Evolutionary conservation across 2,888 invertebrate species (phyloP).

Genomic region (Timandra comae): DNA sequence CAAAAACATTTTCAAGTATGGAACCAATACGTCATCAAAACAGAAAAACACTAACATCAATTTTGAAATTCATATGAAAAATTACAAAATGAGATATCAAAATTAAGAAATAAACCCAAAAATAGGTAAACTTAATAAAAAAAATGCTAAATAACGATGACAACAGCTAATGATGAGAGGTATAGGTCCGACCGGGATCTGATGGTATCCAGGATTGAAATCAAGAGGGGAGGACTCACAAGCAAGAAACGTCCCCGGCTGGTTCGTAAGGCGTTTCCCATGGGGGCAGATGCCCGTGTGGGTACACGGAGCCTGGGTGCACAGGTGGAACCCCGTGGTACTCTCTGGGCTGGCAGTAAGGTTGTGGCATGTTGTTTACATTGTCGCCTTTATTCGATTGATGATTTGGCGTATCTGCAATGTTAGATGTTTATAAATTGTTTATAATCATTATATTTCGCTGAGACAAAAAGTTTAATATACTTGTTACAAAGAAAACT

Average conservation of each 20-base stretch:
- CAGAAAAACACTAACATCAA: too few relatives aligned
- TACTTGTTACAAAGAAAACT: too few relatives aligned
- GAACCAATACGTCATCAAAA: too few relatives aligned
- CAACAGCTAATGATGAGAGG: slow-evolving; percentile 8
- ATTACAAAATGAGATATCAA: slow-evolving; percentile 9
- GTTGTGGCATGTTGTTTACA: slow-evolving; percentile 72
- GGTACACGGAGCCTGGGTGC: slow-evolving; percentile 54
- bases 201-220: slow-evolving; percentile 40
- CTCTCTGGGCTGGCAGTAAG: slow-evolving; percentile 59
- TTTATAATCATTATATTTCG: too few relatives aligned
- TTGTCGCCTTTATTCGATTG: slow-evolving; percentile 69
- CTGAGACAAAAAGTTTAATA: too few relatives aligned
- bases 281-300: slow-evolving; percentile 45
- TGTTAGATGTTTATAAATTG: slow-evolving; percentile 34
- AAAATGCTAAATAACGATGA: slow-evolving; percentile 7
- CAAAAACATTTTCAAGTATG: too few relatives aligned
- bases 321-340: slow-evolving; percentile 49
- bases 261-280: slow-evolving; percentile 72
- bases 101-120: slow-evolving; percentile 6
- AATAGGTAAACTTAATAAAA: slow-evolving; percentile 4
- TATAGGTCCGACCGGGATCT: slow-evolving; percentile 24
- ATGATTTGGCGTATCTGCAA: slow-evolving; percentile 66
- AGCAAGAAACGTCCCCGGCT: slow-evolving; percentile 71
- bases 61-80: too few relatives aligned
- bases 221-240: slow-evolving; percentile 71